Base-by-base conservation (phyloP, 2,888 invertebrate genomes). In the Vesta saturnalis region DNA sequence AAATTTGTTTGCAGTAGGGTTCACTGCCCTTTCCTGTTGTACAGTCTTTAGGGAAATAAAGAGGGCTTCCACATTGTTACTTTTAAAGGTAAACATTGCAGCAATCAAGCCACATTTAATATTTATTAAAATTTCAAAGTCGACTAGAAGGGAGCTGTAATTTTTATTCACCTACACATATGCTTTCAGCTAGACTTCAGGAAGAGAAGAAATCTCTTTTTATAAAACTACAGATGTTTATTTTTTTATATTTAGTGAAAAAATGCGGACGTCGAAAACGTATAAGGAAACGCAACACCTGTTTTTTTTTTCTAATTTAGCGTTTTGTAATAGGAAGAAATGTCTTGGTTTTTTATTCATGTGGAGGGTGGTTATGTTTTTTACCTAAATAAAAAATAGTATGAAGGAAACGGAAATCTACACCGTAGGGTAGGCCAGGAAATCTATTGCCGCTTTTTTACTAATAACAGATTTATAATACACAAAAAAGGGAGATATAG, bases 101-200 rank as follows among this genome's bases (percentile, higher is more conserved):
- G 71, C 63, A 73, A 73, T 73, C 71, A 71, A 66, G 73, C 46
- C 52, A 49, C 69, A 71, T 73, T 73, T 73, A 73, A 71, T 73
- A 73, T 73, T 73, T 73, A 71, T 71, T 64, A 67, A 69, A 69
- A 67, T 61, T 67, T 52, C 19, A 43, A 43, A 65, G 58, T 22
- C 18, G 22, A 12, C 16, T 16, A n/a, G 46, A 35, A 16, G 16
- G 54, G 30, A 43, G 35, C 43, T 5, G 47, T 49, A 64, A 39
- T n/a, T n/a, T n/a, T n/a, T 30, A 16, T 18, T n/a, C 54, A 16
- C 30, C n/a, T 15, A 56, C 35, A 56, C 18, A 23, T 23, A 35
- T 56, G 56, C 14, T 3, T 19, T n/a, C n/a, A n/a, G n/a, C 49
- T 56, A 35, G 4, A 1, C 8, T 55, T 23, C 19, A 19, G 21